Base-by-base conservation (phyloP, 2,888 invertebrate species). In the Didymodactylos carnosus region DNA sequence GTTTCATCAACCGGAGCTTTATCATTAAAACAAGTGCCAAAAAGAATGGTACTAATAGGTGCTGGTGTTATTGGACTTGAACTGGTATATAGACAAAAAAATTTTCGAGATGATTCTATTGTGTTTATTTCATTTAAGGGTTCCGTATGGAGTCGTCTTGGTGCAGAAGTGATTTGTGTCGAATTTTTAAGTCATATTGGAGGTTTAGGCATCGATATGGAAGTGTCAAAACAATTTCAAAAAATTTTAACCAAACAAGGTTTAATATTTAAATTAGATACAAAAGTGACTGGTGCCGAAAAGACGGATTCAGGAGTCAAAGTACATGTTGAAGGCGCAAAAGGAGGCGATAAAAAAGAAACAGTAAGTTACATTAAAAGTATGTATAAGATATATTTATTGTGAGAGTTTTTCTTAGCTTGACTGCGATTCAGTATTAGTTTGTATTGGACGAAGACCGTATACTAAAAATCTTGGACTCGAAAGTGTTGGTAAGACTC, bases 11-110 rank as follows among this genome's bases (percentile, higher is more conserved):
- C 98, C 4, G 98, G 98, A 39, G 98, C 98, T 0, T 86, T 99
- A n/a, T 89, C 91, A 0, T 85, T 99, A 19, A 85, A 87, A 71
- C 83, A 88, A 80, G 92, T 86, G 35, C 98, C 98, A 3, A 88
- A 93, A 80, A 90, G 89, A 79, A 87, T 99, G 87, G 87, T 98
- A 77, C 90, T 99, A 1, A 99, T 99, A 81, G 98, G 98, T 35
- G 98, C 97, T 73, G 98, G 98, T 78, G 98, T 99, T 13, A 99
- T 99, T 83, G 98, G 98, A 25, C 86, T 98, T 14, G 98, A 99
- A 84, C 85, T 99, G 84, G 89, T 88, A 81, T 81, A 81, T 77
- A 41, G 25, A 3, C 25, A 41, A 13, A 27, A 29, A 7, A 13
- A 41, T 69, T 23, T 62, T 43, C 35, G n/a, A 41, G 19, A 51